Conservation (phyloP, 35 echinoderm and acorn worm genomes). For the Heliocidaris erythrogramma region DNA sequence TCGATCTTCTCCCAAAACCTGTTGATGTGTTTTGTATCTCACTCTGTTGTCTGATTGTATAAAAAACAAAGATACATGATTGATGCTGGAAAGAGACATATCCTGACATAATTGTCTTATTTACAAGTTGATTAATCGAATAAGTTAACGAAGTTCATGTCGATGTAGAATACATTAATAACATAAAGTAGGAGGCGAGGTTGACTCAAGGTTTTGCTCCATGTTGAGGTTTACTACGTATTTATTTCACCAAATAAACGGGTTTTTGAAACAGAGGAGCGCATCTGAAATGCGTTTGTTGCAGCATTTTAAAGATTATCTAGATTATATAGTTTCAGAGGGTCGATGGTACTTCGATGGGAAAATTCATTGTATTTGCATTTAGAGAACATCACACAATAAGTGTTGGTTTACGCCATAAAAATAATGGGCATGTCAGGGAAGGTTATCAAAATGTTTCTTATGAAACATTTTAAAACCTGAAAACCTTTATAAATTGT, state of each 20-base stretch:
- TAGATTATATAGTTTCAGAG: too few species aligned
- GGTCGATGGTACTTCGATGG: too few species aligned
- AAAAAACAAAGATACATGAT: background rate
- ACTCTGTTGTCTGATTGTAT: background rate
- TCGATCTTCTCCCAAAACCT: background rate
- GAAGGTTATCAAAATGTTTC: too few species aligned
- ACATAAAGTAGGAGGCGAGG: background rate
- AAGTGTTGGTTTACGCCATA: too few species aligned
- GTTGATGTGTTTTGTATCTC: background rate
- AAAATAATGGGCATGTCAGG: too few species aligned
- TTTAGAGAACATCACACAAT: too few species aligned
- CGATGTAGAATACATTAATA: background rate
- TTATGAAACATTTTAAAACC: too few species aligned
- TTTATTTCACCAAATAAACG: too few species aligned
- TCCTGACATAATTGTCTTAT: background rate
- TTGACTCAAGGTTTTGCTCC: background rate
- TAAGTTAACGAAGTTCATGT: background rate
- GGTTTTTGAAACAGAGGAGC: background rate
- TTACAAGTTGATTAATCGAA: constrained; percentile 1
- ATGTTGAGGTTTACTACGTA: background rate
- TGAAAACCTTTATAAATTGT: too few species aligned
- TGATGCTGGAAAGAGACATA: background rate
- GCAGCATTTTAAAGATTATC: too few species aligned
- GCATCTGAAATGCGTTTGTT: too few species aligned
- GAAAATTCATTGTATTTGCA: too few species aligned